phyloP scores from a whole-genome alignment of 1,140 invertebrate species.

The Pseudomyrmex gracilis region DNA sequence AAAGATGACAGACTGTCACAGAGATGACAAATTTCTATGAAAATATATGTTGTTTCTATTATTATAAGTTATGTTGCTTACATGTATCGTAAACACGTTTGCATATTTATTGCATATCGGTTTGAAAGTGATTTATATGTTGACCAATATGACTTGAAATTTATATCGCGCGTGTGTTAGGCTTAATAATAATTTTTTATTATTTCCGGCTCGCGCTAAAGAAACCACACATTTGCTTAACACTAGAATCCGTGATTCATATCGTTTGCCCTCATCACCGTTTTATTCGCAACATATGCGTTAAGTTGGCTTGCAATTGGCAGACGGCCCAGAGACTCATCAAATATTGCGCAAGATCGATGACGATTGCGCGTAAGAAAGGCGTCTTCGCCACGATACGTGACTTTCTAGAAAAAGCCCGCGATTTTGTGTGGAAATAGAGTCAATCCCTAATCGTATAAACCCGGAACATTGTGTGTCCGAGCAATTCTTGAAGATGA shows the following conservation, averaged over 20 bases:
- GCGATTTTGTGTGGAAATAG: background rate
- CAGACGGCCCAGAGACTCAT: constrained; percentile 51
- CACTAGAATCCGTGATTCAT: constrained; percentile 38
- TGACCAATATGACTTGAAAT: constrained; percentile 3
- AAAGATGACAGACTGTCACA: too few relatives aligned
- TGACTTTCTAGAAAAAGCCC: constrained; percentile 12
- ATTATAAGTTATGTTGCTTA: too few relatives aligned
- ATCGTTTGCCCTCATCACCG: constrained; percentile 8
- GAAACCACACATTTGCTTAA: constrained; percentile 19
- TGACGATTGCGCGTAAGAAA: constrained; percentile 5
- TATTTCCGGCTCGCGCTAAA: background rate
- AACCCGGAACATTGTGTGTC: too few relatives aligned
- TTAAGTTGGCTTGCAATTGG: constrained; percentile 35
- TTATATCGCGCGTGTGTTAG: background rate
- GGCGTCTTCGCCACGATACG: constrained; percentile 13
- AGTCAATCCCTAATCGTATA: too few relatives aligned
- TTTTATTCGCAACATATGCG: constrained; percentile 26
- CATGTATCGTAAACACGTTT: too few relatives aligned
- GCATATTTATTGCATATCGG: background rate
- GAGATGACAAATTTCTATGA: too few relatives aligned
- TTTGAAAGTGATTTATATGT: background rate
- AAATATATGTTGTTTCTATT: too few relatives aligned
- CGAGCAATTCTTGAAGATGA: too few relatives aligned
- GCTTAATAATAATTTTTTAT: constrained; percentile 13
- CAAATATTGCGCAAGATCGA: constrained; percentile 52